These are phyloP conservation scores for Microtus pennsylvanicus DNA, from an alignment of 2,113 vertebrate species.

Conservation along the genomic window DNA sequence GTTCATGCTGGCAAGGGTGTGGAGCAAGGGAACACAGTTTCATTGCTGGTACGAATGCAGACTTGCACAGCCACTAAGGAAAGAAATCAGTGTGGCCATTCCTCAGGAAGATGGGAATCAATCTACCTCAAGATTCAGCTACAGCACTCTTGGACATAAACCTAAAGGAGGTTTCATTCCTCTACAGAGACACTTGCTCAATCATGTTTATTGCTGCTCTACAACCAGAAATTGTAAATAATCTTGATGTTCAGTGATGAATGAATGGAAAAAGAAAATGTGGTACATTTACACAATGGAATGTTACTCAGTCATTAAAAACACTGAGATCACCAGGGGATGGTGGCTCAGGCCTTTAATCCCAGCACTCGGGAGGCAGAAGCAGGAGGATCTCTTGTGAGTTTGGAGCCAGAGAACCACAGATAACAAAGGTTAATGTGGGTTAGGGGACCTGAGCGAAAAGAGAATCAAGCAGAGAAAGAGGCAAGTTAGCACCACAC, in stretches of 20 bases:
- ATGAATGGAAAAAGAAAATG: not conserved
- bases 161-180: not conserved
- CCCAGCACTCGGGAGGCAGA: not conserved
- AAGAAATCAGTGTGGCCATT: not conserved
- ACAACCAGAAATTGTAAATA: not conserved
- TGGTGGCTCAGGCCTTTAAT: not conserved
- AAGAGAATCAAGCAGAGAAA: not conserved
- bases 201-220: not conserved
- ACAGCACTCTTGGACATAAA: not conserved
- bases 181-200: not conserved
- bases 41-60: not conserved
- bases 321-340: not conserved
- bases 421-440: conserved; percentile 22
- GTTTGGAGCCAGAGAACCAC: not conserved
- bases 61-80: not conserved
- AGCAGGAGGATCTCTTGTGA: not conserved
- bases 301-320: not conserved
- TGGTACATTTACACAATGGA: not conserved
- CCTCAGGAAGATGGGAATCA: not conserved
- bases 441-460: not conserved
- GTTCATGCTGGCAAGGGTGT: not conserved
- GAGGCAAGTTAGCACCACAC: not conserved
- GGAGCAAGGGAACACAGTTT: not conserved
- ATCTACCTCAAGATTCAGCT: not conserved
- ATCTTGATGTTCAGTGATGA: not conserved